A percentile compares a stretch with the other conserved stretches of the same genome.
phyloP scores from a whole-genome alignment of 2,888 invertebrate species.

The Melinaea marsaeus region DNA sequence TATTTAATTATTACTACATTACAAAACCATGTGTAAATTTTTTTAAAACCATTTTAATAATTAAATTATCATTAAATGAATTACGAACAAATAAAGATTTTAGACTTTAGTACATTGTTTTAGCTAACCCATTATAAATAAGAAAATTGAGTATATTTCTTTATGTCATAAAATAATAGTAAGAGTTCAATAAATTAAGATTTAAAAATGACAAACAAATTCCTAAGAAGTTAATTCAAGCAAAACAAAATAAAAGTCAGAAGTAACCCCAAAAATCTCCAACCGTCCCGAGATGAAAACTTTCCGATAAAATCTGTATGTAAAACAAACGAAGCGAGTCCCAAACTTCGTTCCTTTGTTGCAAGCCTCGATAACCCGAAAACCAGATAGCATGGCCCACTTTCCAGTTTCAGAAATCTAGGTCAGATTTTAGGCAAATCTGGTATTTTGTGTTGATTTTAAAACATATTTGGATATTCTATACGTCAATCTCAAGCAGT shows the following conservation, averaged over 20 bases:
- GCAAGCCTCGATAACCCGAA: conserved; percentile 27
- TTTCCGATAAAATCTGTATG: conserved; percentile 21
- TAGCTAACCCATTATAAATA: too few species aligned
- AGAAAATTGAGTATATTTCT: too few species aligned
- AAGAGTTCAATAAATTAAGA: too few species aligned
- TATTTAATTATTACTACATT: too few species aligned
- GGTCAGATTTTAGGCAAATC: conserved; percentile 17
- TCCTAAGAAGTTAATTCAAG: too few species aligned
- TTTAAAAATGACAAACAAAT: too few species aligned
- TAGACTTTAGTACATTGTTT: too few species aligned
- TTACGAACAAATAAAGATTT: too few species aligned
- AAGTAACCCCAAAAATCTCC: conserved; percentile 10
- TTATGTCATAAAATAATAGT: too few species aligned
- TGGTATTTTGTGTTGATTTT: background rate
- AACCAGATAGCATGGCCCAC: conserved; percentile 21
- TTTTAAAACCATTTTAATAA: too few species aligned
- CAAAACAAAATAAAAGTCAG: background rate
- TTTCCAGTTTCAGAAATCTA: conserved; percentile 24
- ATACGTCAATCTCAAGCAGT: background rate
- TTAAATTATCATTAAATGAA: too few species aligned
- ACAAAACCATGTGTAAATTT: too few species aligned
- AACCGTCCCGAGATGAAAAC: conserved; percentile 9
- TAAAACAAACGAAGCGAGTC: conserved; percentile 25
- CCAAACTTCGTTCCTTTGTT: conserved; percentile 32
- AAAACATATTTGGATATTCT: background rate